phyloP scores from a whole-genome alignment of 2,113 vertebrate genomes.

The Odocoileus hemionus region DNA sequence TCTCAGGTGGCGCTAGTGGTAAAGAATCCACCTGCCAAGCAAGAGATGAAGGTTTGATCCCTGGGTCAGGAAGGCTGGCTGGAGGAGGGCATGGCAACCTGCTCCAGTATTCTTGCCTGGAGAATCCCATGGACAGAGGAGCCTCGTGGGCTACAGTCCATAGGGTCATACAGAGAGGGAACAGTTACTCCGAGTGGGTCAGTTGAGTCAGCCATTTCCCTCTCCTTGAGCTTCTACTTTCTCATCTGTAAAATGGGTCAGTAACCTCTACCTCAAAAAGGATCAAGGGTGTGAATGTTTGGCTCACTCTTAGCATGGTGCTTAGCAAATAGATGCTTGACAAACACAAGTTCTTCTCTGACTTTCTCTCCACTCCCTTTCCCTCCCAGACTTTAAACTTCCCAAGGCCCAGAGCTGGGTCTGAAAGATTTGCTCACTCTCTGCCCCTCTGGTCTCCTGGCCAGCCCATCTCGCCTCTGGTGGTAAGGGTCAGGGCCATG shows the following conservation, averaged over 20 bases:
- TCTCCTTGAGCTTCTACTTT: background rate
- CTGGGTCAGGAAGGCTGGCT: background rate
- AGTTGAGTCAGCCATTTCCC: rapidly evolving
- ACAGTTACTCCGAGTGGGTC: background rate
- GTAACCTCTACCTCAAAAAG: background rate
- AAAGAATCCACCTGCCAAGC: background rate
- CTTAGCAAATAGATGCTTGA: background rate
- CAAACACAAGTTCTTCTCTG: too few relatives aligned
- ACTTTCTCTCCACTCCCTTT: background rate
- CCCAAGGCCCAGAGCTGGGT: background rate
- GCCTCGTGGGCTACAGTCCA: background rate
- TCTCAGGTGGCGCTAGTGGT: background rate
- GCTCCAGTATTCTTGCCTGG: background rate
- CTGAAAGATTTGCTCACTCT: background rate
- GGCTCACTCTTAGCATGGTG: background rate
- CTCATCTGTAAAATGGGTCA: background rate
- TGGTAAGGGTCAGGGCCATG: background rate
- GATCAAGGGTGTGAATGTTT: background rate
- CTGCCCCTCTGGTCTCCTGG: background rate
- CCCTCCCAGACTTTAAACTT: background rate
- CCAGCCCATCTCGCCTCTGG: too few relatives aligned
- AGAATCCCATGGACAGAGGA: background rate
- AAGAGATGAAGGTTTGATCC: background rate
- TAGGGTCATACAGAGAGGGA: background rate
- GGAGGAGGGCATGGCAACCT: background rate